A percentile compares a stretch with the other conserved stretches of the same genome.
phyloP scores from a whole-genome alignment of 2,888 invertebrate species.

The Sinohyriopsis cumingii region DNA sequence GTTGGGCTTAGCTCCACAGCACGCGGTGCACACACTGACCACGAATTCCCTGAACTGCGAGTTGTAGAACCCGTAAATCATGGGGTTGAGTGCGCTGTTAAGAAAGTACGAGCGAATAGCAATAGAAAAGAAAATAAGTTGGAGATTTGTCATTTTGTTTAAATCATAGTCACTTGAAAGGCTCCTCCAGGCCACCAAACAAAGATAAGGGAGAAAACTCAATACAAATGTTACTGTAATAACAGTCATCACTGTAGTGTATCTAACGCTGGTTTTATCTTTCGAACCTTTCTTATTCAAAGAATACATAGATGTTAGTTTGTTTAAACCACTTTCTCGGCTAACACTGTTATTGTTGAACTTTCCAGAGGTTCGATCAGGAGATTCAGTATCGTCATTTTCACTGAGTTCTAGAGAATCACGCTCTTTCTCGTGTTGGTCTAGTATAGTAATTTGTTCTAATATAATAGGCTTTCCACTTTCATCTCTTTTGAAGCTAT shows the following conservation, averaged over 20 bases:
- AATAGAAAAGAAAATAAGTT: constrained; percentile 37
- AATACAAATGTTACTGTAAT: constrained; percentile 39
- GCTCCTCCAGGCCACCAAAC: constrained; percentile 37
- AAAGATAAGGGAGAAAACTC: constrained; percentile 42
- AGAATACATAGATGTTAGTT: too few relatives aligned
- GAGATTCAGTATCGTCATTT: too few relatives aligned
- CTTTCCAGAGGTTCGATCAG: too few relatives aligned
- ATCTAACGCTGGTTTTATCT: background rate
- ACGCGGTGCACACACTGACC: constrained; percentile 11
- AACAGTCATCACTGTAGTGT: constrained; percentile 28
- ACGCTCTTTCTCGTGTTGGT: too few relatives aligned
- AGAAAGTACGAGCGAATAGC: constrained; percentile 39
- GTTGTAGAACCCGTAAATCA: constrained; percentile 46
- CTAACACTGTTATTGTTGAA: too few relatives aligned
- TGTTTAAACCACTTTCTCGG: too few relatives aligned
- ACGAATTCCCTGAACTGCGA: constrained; percentile 42
- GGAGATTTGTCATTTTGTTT: constrained; percentile 27
- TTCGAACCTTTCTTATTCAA: too few relatives aligned
- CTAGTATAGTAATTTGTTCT: too few relatives aligned
- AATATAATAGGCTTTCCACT: too few relatives aligned
- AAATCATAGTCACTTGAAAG: constrained; percentile 27
- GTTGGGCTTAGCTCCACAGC: constrained; percentile 5
- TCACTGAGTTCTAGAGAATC: too few relatives aligned
- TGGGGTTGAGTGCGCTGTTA: constrained; percentile 39
- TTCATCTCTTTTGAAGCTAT: too few relatives aligned